Evolutionary conservation across 2,888 invertebrate species (phyloP), one percentile per base, ranked within the genome.

Genomic region (Phanerotoma sp.): DNA sequence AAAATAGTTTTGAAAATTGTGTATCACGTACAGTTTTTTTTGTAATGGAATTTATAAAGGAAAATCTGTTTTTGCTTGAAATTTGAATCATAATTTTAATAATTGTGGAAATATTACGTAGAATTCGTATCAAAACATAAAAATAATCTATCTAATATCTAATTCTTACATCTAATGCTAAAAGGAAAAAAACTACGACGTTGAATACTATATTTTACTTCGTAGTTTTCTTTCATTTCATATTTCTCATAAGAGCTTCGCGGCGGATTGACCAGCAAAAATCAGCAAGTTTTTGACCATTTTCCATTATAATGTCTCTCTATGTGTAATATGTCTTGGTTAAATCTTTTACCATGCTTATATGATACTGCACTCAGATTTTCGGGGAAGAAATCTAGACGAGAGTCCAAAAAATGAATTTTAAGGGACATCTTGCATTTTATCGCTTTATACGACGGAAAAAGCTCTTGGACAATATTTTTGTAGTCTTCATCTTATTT

Each of bases 301-400:
- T 45, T 46, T 3, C 62, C 63, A 48, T 62, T 59, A 46, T 67
- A 68, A 33, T 63, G 61, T 42, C 49, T 57, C 58, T 65, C 67
- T 40, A 69, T 61, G 32, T 57, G 44, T 59, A 58, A 55, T 18
- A 68, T 57, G 45, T 70, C 64, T 55, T 66, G 63, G 54, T 69
- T 66, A 47, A 69, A 70, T 48, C 64, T 59, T 60, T 70, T 65
- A 30, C 65, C 66, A 61, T 67, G 64, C 44, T 69, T 66, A 54
- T 68, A 66, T 13, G 61, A 64, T 25, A 61, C 57, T 7, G 59
- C 61, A 33, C 64, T 64, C 53, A 66, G 53, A 47, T 64, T 65
- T 25, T 66, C 58, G 38, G 64, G 58, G 45, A 62, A 65, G 44
- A 56, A 47, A 42, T 67, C 64, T 18, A 67, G 55, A 56, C 69